Evolutionary conservation across 2,113 vertebrate species (phyloP).

Genomic region (Acinonyx jubatus): DNA sequence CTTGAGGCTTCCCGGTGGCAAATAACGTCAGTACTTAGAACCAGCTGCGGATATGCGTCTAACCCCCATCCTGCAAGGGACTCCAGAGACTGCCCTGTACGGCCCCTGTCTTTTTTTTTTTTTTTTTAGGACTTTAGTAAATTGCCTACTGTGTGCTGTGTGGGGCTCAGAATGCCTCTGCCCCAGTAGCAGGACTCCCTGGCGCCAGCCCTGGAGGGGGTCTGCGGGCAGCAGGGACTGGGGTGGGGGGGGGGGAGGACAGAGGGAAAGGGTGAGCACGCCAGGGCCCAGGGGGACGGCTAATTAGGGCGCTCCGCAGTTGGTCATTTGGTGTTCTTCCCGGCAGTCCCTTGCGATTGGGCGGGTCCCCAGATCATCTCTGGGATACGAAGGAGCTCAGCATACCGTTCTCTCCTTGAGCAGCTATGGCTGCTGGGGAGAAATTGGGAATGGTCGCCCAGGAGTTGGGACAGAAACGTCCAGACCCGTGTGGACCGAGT

Average conservation of each 20-base stretch:
- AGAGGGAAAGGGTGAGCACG: rapidly evolving
- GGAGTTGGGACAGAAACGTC: background rate
- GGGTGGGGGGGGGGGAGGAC: too few species aligned
- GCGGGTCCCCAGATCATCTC: background rate
- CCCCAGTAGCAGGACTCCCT: background rate
- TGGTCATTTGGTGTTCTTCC: background rate
- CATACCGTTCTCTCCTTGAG: rapidly evolving
- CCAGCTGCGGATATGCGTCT: too few species aligned
- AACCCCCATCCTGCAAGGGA: background rate
- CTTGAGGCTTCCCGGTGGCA: background rate
- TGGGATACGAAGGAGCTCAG: background rate
- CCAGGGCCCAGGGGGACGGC: background rate
- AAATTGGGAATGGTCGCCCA: background rate
- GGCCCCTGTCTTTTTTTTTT: background rate
- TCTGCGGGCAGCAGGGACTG: rapidly evolving
- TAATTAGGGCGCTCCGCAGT: too few species aligned
- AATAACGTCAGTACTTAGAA: background rate
- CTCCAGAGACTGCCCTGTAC: background rate
- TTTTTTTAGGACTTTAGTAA: background rate
- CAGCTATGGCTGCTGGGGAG: background rate
- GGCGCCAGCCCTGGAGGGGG: rapidly evolving
- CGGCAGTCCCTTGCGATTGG: background rate
- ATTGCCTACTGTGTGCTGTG: background rate
- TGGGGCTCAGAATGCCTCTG: background rate
- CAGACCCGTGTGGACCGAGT: rapidly evolving